phyloP scores from a whole-genome alignment of 2,113 vertebrate species.

The Burhinus oedicnemus region DNA sequence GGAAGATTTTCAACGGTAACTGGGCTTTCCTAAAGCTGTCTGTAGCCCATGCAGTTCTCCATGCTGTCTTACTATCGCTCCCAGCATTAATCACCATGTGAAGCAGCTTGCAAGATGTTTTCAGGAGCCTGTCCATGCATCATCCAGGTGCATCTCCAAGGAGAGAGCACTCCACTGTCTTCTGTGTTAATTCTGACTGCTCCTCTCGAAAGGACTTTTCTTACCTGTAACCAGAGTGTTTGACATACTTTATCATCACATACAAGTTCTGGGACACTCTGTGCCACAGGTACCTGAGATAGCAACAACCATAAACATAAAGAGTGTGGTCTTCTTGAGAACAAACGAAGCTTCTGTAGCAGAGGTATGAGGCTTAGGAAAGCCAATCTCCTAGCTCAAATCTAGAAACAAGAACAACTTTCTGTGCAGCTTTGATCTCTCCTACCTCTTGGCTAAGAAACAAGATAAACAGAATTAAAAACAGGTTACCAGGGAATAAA shows the following conservation, averaged over 20 bases:
- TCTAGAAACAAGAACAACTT: not conserved
- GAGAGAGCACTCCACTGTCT: not conserved
- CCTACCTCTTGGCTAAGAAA: not conserved
- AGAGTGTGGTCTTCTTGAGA: not conserved
- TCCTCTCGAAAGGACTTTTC: not conserved
- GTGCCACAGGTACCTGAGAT: not conserved
- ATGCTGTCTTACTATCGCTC: not conserved
- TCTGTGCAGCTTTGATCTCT: not conserved
- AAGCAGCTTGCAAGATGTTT: not conserved
- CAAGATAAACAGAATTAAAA: not conserved
- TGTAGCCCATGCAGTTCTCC: not conserved
- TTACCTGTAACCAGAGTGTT: not conserved
- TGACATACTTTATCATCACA: not conserved
- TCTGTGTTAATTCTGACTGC: not conserved
- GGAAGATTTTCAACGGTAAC: not conserved
- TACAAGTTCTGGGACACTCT: not conserved
- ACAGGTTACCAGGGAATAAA: not conserved
- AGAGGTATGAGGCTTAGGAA: not conserved
- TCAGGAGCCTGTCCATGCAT: not conserved
- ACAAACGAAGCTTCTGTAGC: not conserved
- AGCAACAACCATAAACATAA: not conserved
- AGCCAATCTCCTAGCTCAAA: not conserved
- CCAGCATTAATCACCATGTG: not conserved
- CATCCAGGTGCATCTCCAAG: not conserved
- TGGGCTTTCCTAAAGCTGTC: not conserved